phyloP scores from a whole-genome alignment of 2,888 invertebrate species.

The Anaspis maculata region DNA sequence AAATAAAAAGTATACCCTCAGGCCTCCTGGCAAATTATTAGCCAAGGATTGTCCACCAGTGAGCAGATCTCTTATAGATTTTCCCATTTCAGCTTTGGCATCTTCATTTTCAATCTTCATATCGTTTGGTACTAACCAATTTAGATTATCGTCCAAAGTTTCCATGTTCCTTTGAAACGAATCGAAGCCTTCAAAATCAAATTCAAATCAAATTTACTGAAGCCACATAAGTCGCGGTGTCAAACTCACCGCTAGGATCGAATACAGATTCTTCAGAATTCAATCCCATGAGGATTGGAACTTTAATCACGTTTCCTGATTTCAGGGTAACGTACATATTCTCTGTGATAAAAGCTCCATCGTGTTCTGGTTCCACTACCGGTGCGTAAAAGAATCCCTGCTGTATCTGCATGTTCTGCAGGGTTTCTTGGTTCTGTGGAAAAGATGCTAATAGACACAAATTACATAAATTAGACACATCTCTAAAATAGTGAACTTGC shows the following conservation, averaged over 20 bases:
- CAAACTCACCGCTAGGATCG: neutral
- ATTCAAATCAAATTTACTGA: neutral
- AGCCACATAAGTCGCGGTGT: neutral
- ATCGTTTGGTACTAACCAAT: constrained; percentile 1
- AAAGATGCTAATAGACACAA: too few species aligned
- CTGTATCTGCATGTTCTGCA: neutral
- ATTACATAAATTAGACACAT: too few species aligned
- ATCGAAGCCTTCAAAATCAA: neutral
- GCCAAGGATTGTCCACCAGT: neutral
- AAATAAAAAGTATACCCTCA: too few species aligned
- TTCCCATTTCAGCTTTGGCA: neutral
- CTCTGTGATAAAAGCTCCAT: constrained; percentile 20
- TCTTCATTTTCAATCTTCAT: too few species aligned
- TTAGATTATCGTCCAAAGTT: neutral
- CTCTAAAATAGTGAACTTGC: too few species aligned
- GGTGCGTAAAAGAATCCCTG: constrained; percentile 4
- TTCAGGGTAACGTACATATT: constrained; percentile 16
- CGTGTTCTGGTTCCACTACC: constrained; percentile 4
- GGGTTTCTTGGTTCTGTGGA: too few species aligned
- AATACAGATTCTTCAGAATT: constrained; percentile 18
- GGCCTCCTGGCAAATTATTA: neutral
- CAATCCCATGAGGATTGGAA: constrained; percentile 22
- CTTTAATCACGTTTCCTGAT: constrained; percentile 17
- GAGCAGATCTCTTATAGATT: neutral
- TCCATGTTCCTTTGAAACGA: neutral